Evolutionary conservation across 1,140 invertebrate genomes (phyloP), one percentile per base, ranked within the genome.

Genomic region (Penaeus indicus): DNA sequence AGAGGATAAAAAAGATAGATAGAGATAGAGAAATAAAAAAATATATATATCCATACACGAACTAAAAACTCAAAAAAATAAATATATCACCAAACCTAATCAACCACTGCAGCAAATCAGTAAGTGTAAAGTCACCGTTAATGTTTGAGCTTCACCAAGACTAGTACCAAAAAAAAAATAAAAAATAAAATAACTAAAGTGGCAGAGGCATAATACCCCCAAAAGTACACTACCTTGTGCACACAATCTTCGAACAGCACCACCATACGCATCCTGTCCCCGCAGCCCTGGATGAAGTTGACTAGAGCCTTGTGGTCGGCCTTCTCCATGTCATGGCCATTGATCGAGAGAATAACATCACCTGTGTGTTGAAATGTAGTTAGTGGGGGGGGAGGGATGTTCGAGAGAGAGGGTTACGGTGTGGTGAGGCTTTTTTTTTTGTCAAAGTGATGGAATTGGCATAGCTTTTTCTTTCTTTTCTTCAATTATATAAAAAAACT

Each of bases 191-290:
- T 16, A 69, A 0, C 5, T 21, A 18, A 25, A 82, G n/a, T 7
- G 62, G 7, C 16, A 18, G 25, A 82, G 80, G 80, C 25, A 84
- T 10, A 75, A 10, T 8, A 84, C 91, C 32, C 91, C 86, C 69
- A 91, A 90, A 91, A 92, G 81, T 75, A 92, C 91, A 63, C 27
- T 60, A 96, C 97, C 95, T 98, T 98, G 82, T 96, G 94, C 0
- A 98, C 97, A 92, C 98, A 98, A 92, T 99, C 97, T 94, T 98
- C 97, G 92, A 98, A 98, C 5, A 98, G 95, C 0, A 98, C 97
- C 3, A 98, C 97, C 95, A 98, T 97, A 85, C 97, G 94, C 96
- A 99, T 97, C 88, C 97, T 94, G 16, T 96, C 94, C 92, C 97
- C 96, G 94, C 97, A 98, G 90, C 95, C 95, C 92, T 97, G 97